phyloP scores from a whole-genome alignment of 2,113 vertebrate genomes.

The Epinephelus cyanopodus region DNA sequence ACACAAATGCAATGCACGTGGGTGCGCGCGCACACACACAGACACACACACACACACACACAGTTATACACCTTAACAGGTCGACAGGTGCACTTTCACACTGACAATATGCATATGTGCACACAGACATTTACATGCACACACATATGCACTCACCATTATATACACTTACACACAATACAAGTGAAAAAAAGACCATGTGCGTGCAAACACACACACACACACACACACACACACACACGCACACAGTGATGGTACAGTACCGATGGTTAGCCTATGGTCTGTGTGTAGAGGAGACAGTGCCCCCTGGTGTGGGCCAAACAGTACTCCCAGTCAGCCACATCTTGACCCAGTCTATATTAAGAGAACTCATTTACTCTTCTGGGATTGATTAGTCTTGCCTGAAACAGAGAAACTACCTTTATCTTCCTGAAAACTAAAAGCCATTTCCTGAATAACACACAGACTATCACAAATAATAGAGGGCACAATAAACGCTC shows the following conservation, averaged over 20 bases:
- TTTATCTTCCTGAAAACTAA: conserved; percentile 3
- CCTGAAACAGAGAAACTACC: conserved; percentile 31
- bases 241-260: conserved; percentile 30
- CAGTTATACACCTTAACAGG: conserved; percentile 34
- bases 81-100: conserved; percentile 64
- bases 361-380: conserved; percentile 55
- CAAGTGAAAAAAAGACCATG: not conserved
- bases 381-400: conserved; percentile 70
- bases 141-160: conserved; percentile 6
- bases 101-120: conserved; percentile 36
- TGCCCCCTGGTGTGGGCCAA: conserved; percentile 80
- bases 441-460: conserved; percentile 2
- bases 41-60: conserved; percentile 27
- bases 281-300: conserved; percentile 81
- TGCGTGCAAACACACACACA: conserved; percentile 12
- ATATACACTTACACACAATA: conserved; percentile 19
- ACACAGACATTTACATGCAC: conserved; percentile 28
- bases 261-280: conserved; percentile 41
- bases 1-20: conserved; percentile 6
- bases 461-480: not conserved
- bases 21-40: conserved; percentile 21
- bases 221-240: conserved; percentile 16
- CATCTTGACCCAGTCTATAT: conserved; percentile 58
- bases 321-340: conserved; percentile 67
- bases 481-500: not conserved